Base-by-base conservation (phyloP, 2,888 invertebrate genomes). In the Drosophila demipolita region DNA sequence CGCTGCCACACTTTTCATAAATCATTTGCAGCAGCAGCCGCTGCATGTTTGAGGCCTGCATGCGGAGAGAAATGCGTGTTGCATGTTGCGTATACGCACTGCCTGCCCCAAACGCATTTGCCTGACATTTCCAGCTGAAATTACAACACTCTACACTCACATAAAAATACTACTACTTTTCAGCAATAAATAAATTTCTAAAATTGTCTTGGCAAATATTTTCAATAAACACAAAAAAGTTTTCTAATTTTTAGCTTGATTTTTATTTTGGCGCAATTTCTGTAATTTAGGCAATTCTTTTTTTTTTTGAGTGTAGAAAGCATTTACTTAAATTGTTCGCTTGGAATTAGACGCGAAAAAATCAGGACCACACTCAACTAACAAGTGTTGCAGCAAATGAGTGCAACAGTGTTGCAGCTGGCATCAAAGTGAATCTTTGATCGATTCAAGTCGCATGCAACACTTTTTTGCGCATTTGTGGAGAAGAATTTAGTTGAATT, bases 11-110 rank as follows among this genome's bases (percentile, higher is more conserved):
- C 32, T 29, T 15, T 60, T 53, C 80, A 80, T 80, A 79, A 79
- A 79, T 80, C 69, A 79, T 80, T 68, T 75, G 72, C 72, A 71
- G 12, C n/a, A 26, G 45, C 36, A 36, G 76, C 29, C 23, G 57
- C 59, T 62, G 54, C 57, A 66, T 69, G 61, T 61, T 50, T 20
- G 11, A 17, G 62, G 26, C 29, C 36, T 49, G 57, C 54, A 76
- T 20, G 49, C 32, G 36, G 15, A 12, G n/a, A 29, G 50, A 29
- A 26, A 29, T 29, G 29, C 29, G 29, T 29, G 29, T 29, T 38
- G 38, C 40, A 8, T n/a, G 33, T 58, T 68, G 38, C 49, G 68
- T 58, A 66, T 58, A 67, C 57, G 66, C 66, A 67, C 12, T 4
- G 26, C 26, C 11, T 12, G 8, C 3, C 9, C 9, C 2, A 17